Evolutionary conservation across 2,113 vertebrate genomes (phyloP).

Genomic region (Pavo muticus): DNA sequence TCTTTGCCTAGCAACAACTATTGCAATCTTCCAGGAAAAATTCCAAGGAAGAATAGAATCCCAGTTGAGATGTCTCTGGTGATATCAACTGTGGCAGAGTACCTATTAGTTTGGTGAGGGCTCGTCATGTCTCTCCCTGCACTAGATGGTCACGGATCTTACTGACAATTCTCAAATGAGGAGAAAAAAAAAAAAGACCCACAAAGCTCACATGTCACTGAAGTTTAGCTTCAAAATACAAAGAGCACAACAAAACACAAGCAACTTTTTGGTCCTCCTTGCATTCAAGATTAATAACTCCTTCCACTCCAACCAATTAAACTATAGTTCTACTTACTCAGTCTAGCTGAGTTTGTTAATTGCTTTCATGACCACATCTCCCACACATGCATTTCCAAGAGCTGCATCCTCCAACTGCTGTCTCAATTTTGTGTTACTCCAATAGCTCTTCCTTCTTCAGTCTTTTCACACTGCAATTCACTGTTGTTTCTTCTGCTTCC

Average conservation of each 20-base stretch:
- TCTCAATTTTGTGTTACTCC: background rate
- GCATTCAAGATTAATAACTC: background rate
- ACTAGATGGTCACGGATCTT: background rate
- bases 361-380: background rate
- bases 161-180: background rate
- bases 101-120: rapidly evolving
- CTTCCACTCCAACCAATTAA: background rate
- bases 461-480: background rate
- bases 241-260: background rate
- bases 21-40: background rate
- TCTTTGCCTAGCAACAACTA: background rate
- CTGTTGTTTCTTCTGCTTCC: background rate
- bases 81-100: rapidly evolving
- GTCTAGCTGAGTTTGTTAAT: background rate
- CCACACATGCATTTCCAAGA: background rate
- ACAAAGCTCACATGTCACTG: background rate
- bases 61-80: background rate
- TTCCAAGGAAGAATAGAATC: background rate
- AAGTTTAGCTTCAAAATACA: background rate
- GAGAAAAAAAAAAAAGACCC: background rate
- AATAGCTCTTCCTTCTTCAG: background rate
- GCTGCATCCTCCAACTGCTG: background rate
- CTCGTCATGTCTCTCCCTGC: background rate
- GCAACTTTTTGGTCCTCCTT: background rate
- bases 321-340: rapidly evolving